phyloP scores from a whole-genome alignment of 2,113 vertebrate species.

The Pseudorhombus dupliciocellatus region DNA sequence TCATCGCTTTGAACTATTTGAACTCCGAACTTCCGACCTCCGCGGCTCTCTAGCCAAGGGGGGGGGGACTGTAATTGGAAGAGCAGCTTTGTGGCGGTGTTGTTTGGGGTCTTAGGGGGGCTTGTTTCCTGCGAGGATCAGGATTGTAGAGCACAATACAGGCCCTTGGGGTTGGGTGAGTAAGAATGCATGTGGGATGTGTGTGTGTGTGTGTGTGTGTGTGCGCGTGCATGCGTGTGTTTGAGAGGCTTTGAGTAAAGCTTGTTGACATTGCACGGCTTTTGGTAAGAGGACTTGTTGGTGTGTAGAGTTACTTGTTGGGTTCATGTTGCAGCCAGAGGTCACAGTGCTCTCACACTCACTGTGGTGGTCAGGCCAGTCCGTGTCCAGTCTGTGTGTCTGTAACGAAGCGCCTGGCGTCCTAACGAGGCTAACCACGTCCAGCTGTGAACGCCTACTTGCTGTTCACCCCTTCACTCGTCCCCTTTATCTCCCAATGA shows the following conservation, averaged over 20 bases:
- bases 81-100: constrained; percentile 56
- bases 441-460: constrained; percentile 61
- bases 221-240: constrained; percentile 34
- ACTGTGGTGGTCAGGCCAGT: too few species aligned
- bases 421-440: constrained; percentile 63
- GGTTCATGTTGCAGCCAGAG: constrained; percentile 45
- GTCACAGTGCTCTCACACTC: constrained; percentile 1
- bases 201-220: constrained; percentile 28
- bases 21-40: constrained; percentile 65
- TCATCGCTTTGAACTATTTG: constrained; percentile 60
- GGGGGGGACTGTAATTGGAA: constrained; percentile 53
- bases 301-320: constrained; percentile 42
- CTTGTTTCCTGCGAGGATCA: constrained; percentile 74
- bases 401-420: constrained; percentile 47
- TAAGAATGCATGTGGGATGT: constrained; percentile 58
- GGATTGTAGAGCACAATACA: constrained; percentile 69
- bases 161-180: constrained; percentile 57
- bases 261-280: constrained; percentile 63
- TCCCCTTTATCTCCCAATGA: constrained; percentile 67
- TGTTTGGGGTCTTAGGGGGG: constrained; percentile 68
- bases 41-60: constrained; percentile 39
- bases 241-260: constrained; percentile 53
- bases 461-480: constrained; percentile 62
- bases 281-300: constrained; percentile 47
- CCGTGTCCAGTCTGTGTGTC: constrained; percentile 23